phyloP scores from a whole-genome alignment of 1,140 invertebrate species.

The Dendrolimus punctatus region DNA sequence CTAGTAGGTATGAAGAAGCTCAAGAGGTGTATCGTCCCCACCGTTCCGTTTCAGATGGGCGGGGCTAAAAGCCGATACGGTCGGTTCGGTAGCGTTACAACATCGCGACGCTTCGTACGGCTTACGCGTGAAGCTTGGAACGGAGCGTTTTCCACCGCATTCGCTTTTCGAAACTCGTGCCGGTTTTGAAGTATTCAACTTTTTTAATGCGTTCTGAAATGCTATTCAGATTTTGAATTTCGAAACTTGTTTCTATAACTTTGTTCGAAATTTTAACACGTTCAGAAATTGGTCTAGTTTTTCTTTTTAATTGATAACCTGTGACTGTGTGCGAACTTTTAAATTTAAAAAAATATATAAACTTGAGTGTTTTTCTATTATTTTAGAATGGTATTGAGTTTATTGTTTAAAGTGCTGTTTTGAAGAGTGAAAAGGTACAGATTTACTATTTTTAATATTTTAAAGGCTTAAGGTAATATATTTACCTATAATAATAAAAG shows the following conservation, averaged over 20 bases:
- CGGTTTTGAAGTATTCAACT: background rate
- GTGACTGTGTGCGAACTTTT: too few species aligned
- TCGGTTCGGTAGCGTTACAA: conserved; percentile 49
- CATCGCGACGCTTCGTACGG: conserved; percentile 46
- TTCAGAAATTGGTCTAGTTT: too few species aligned
- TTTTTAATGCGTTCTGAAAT: conserved; percentile 9
- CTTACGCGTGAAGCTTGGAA: conserved; percentile 32
- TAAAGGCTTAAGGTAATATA: too few species aligned
- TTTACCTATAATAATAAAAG: too few species aligned
- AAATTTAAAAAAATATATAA: too few species aligned
- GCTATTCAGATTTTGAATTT: conserved; percentile 2
- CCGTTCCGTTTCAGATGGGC: conserved; percentile 48
- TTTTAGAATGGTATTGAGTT: too few species aligned
- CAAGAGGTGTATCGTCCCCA: conserved; percentile 61
- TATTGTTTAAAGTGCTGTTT: too few species aligned
- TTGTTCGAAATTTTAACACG: too few species aligned
- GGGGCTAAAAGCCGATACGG: conserved; percentile 31
- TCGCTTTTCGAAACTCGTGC: conserved; percentile 22
- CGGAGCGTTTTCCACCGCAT: conserved; percentile 8
- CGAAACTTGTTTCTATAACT: background rate
- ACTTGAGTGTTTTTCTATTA: too few species aligned
- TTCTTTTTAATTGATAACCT: too few species aligned
- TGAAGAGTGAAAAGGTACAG: too few species aligned
- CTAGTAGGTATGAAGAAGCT: conserved; percentile 58
- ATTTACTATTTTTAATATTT: too few species aligned